Evolutionary conservation across 2,888 invertebrate species (phyloP).

Genomic region (Luperina nickerlii): DNA sequence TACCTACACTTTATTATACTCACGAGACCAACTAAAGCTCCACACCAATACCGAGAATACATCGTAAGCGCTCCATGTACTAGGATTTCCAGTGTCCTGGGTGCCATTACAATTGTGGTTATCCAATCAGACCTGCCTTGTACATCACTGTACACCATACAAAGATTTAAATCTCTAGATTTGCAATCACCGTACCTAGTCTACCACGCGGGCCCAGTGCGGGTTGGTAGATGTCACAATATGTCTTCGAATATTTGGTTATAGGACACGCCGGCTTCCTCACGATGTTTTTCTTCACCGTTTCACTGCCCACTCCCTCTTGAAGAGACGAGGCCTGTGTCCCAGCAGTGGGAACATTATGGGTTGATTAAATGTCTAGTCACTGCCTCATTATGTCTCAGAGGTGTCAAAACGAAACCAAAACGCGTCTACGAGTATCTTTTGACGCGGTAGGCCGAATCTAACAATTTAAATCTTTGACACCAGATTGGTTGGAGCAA

Average conservation of each 20-base stretch:
- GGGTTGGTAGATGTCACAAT: background rate
- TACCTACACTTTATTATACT: background rate
- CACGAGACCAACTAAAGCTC: too few species aligned
- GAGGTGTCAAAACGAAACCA: background rate
- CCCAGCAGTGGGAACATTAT: background rate
- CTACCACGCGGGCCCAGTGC: background rate
- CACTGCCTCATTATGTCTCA: background rate
- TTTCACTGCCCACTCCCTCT: background rate
- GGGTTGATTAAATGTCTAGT: background rate
- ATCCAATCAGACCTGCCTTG: slow-evolving; percentile 59
- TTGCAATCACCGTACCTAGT: background rate
- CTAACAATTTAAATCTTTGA: slow-evolving; percentile 18
- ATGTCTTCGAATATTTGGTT: too few species aligned
- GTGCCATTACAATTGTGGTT: slow-evolving; percentile 47
- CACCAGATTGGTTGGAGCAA: slow-evolving; percentile 24
- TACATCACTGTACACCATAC: slow-evolving; percentile 36
- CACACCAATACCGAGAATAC: background rate
- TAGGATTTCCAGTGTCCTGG: slow-evolving; percentile 40
- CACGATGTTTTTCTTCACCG: background rate
- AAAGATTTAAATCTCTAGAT: slow-evolving; percentile 13
- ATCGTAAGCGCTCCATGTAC: slow-evolving; percentile 21
- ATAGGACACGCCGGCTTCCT: background rate
- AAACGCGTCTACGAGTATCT: background rate
- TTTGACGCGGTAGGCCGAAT: background rate
- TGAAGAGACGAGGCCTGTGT: background rate